Percentiles rank a stretch among this genome's conserved stretches.
Conservation (phyloP, 2,888 invertebrate species). For the Euspilapteryx auroguttella region DNA sequence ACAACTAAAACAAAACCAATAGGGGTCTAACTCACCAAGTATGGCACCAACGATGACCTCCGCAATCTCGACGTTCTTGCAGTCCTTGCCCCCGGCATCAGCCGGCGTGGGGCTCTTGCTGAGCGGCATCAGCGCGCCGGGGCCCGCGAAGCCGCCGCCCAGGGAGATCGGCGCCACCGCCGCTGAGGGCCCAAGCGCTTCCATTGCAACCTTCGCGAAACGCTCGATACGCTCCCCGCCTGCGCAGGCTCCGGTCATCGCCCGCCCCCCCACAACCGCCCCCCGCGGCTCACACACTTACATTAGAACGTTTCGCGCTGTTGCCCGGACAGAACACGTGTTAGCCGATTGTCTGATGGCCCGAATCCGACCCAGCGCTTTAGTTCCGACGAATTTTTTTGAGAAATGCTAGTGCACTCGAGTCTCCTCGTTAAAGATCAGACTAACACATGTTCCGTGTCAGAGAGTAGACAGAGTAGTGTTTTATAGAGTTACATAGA, state of each 20-base stretch:
- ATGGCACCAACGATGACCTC: conserved; percentile 97
- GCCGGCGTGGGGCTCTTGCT: conserved; percentile 81
- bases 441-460: too few species aligned
- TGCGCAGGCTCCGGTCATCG: conserved; percentile 32
- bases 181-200: conserved; percentile 66
- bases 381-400: too few species aligned
- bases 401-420: too few species aligned
- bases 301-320: conserved; percentile 51
- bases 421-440: background rate
- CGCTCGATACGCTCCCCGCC: conserved; percentile 67
- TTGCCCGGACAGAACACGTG: conserved; percentile 22
- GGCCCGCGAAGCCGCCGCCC: conserved; percentile 62
- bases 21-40: conserved; percentile 81
- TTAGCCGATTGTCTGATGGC: conserved; percentile 13
- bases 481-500: too few species aligned
- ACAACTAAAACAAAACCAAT: too few species aligned
- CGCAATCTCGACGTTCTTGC: conserved; percentile 92
- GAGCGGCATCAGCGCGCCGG: conserved; percentile 72
- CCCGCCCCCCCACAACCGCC: background rate
- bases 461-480: too few species aligned
- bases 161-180: conserved; percentile 83
- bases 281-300: conserved; percentile 12
- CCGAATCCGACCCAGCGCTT: conserved; percentile 13
- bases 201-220: conserved; percentile 77
- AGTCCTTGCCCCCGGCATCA: conserved; percentile 76